phyloP scores from a whole-genome alignment of 2,113 vertebrate species.

The Myrmecophaga tridactyla region DNA sequence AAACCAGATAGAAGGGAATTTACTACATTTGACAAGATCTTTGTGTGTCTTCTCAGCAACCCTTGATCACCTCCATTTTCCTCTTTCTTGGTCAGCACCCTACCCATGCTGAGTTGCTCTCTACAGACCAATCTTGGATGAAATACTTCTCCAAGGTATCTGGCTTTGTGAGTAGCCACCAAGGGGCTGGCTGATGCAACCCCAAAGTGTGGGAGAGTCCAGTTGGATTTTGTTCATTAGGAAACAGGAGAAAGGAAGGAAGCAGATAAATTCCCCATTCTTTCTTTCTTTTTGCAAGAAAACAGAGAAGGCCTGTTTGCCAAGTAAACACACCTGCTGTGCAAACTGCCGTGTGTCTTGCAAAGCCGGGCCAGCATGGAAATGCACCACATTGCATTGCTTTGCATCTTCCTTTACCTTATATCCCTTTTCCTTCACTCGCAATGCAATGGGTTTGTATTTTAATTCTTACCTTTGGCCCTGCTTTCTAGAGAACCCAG shows the following conservation, averaged over 20 bases:
- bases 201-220: background rate
- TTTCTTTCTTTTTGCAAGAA: background rate
- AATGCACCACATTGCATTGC: background rate
- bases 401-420: background rate
- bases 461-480: background rate
- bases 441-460: background rate
- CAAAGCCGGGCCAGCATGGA: background rate
- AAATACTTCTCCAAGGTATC: background rate
- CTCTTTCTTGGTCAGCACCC: background rate
- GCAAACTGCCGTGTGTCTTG: background rate
- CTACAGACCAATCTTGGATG: background rate
- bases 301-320: background rate
- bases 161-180: background rate
- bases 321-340: background rate
- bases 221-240: background rate
- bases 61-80: background rate
- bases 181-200: background rate
- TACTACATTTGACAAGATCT: background rate
- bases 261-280: background rate
- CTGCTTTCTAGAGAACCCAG: background rate
- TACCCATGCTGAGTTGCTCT: background rate
- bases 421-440: background rate
- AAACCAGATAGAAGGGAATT: background rate
- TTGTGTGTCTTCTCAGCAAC: background rate
- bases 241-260: conserved; percentile 45